A percentile compares a stretch with the other conserved stretches of the same genome.
phyloP scores from a whole-genome alignment of 2,113 vertebrate species.

The Aix galericulata region DNA sequence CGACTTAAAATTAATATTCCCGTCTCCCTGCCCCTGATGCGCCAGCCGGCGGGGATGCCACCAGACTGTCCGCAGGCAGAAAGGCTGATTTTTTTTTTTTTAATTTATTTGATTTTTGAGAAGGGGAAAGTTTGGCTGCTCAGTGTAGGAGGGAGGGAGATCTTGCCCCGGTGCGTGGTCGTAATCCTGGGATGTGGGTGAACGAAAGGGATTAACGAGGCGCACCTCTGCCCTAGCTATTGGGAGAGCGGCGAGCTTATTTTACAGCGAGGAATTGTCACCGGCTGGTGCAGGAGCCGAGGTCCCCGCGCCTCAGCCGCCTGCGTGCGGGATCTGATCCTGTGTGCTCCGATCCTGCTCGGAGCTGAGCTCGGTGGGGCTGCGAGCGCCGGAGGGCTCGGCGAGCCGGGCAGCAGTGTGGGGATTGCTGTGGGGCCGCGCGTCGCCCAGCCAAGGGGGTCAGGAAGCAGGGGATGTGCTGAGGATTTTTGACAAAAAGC shows the following conservation, averaged over 20 bases:
- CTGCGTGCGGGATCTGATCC: neutral
- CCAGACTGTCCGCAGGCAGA: neutral
- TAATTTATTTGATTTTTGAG: neutral
- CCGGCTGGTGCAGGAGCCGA: slow-evolving; percentile 10
- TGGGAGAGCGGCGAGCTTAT: neutral
- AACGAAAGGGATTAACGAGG: neutral
- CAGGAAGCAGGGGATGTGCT: slow-evolving; percentile 14
- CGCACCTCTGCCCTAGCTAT: neutral
- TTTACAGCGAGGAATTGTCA: slow-evolving; percentile 16
- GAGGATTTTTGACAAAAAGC: slow-evolving; percentile 48
- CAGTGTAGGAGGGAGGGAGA: neutral
- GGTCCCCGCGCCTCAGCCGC: neutral
- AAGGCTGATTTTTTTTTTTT: neutral
- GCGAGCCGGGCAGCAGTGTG: neutral
- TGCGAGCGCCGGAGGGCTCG: neutral
- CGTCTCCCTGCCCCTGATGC: neutral
- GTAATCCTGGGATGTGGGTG: neutral
- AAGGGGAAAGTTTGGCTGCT: slow-evolving; percentile 48
- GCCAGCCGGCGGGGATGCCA: neutral
- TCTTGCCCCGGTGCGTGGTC: neutral
- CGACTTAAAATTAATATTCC: neutral
- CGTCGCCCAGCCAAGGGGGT: neutral
- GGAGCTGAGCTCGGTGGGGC: slow-evolving; percentile 10
- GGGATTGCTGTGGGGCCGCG: neutral
- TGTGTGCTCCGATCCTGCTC: neutral